Conservation (phyloP, 2,888 invertebrate genomes). For the Drosophila fulvimacula region DNA sequence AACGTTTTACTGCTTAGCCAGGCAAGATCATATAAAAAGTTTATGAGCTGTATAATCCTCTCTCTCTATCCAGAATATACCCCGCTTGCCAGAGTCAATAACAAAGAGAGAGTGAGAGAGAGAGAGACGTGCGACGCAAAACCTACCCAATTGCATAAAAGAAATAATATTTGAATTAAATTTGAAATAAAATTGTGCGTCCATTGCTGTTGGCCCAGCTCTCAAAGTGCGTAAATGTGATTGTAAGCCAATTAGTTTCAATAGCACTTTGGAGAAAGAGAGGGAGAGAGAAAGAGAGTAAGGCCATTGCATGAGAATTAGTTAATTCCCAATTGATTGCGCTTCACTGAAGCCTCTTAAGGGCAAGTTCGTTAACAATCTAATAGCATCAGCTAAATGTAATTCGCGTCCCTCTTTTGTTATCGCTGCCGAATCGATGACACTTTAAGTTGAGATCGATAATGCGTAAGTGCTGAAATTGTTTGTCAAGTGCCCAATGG, state of each 20-base stretch:
- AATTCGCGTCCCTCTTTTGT: slow-evolving; percentile 15
- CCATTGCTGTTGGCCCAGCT: slow-evolving; percentile 1
- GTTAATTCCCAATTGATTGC: slow-evolving; percentile 25
- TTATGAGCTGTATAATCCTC: not conserved
- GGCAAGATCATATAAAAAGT: not conserved
- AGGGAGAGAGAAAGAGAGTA: not conserved
- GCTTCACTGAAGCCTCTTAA: slow-evolving; percentile 67
- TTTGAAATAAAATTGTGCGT: slow-evolving; percentile 17
- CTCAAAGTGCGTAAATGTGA: slow-evolving; percentile 39
- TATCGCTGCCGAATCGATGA: slow-evolving; percentile 54
- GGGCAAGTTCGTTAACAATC: slow-evolving; percentile 62
- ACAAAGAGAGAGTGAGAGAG: not conserved
- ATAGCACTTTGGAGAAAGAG: slow-evolving; percentile 46
- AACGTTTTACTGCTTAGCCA: too few relatives aligned
- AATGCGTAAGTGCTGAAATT: slow-evolving; percentile 58
- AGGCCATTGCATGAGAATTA: slow-evolving; percentile 44
- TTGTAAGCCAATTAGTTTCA: slow-evolving; percentile 71
- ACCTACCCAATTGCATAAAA: slow-evolving; percentile 38
- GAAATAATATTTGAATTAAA: slow-evolving; percentile 18
- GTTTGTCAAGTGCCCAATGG: not conserved
- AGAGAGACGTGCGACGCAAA: not conserved
- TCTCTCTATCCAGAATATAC: not conserved
- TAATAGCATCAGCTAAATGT: slow-evolving; percentile 30
- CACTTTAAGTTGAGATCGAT: slow-evolving; percentile 64
- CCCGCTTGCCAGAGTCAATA: not conserved